phyloP scores from a whole-genome alignment of 2,113 vertebrate species.

The Natator depressus region DNA sequence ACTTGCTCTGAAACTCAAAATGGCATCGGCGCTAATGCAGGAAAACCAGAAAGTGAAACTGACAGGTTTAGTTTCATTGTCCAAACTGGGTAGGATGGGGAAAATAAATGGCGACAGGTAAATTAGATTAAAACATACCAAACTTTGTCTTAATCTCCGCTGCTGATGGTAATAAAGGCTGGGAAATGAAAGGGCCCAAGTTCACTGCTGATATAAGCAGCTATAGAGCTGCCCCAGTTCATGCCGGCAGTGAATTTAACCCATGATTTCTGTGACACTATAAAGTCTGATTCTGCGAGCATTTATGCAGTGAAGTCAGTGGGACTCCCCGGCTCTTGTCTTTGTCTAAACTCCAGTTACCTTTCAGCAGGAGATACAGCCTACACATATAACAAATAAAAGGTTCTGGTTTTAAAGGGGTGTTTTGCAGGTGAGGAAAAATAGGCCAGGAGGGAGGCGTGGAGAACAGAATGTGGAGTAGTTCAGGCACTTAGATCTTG shows the following conservation, averaged over 20 bases:
- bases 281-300: background rate
- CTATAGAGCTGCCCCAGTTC: background rate
- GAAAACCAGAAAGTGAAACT: background rate
- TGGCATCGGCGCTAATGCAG: background rate
- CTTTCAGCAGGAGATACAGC: background rate
- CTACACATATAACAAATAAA: background rate
- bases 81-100: background rate
- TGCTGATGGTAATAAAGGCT: background rate
- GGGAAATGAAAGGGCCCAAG: background rate
- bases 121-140: background rate
- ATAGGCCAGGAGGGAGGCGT: background rate
- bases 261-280: background rate
- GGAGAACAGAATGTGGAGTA: accelerated
- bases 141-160: background rate
- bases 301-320: background rate
- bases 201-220: background rate
- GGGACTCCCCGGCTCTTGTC: background rate
- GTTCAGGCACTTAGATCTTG: background rate
- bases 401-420: conserved; percentile 28
- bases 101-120: background rate
- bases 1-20: background rate
- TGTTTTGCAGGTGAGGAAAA: conserved; percentile 9
- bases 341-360: background rate
- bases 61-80: background rate
- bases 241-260: background rate